phyloP scores from a whole-genome alignment of 2,113 vertebrate species.

The Micronycteris hirsuta region DNA sequence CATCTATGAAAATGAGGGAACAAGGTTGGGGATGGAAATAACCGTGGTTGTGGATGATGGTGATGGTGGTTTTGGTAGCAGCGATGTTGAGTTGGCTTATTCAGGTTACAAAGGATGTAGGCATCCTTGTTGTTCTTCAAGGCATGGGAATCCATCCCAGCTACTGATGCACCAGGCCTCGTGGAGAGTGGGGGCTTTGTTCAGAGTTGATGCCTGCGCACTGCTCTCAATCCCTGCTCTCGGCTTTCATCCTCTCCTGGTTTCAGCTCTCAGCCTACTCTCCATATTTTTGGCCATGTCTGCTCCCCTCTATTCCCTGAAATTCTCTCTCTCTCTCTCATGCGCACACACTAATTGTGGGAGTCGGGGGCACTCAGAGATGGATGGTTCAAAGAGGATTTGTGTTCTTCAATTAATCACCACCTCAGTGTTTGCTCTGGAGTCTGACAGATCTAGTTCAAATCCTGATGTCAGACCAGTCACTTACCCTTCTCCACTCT shows the following conservation, averaged over 20 bases:
- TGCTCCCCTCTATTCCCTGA: neutral
- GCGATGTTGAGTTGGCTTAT: neutral
- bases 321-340: neutral
- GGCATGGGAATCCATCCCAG: neutral
- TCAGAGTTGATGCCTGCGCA: neutral
- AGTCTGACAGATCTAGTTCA: neutral
- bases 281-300: fast-evolving
- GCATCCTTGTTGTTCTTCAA: fast-evolving
- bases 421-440: neutral
- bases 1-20: fast-evolving
- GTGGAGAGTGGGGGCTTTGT: fast-evolving
- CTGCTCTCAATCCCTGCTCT: neutral
- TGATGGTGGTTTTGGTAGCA: no score
- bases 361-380: no score
- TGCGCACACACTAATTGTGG: neutral
- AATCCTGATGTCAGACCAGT: neutral
- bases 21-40: neutral
- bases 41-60: fast-evolving
- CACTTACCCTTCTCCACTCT: neutral
- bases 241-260: neutral
- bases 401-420: neutral
- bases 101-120: fast-evolving
- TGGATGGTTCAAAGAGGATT: neutral
- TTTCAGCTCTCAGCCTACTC: neutral
- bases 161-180: no score